Evolutionary conservation across 2,888 invertebrate species (phyloP), one percentile per base, ranked within the genome.

Genomic region (Chaitophorus viminalis): DNA sequence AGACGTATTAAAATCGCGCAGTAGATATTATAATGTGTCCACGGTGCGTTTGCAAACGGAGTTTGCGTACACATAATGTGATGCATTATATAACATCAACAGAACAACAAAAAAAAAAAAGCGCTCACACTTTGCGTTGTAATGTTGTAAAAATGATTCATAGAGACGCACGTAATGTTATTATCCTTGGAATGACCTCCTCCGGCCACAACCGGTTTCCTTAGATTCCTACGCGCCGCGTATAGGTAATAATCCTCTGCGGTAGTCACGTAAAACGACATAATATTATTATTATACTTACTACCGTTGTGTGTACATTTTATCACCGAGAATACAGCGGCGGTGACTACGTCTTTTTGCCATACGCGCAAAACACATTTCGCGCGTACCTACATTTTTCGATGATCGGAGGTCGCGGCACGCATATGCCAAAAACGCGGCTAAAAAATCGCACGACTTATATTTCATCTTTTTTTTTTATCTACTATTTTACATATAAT

Each of bases 111-210:
- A 60, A 5, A 60, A 5, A 25, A 39, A 21, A 60, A 60, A 60
- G 60, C 21, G 68, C 29, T 21, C 68, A 11, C n/a, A 68, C 68
- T 68, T 68, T 68, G n/a, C 68, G 68, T 60, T 60, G 25, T 60
- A 60, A 60, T 60, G 25, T 21, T 21, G 18, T 60, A 21, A 25
- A 60, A 25, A 60, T 60, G 60, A 60, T 60, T 60, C 29, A 29
- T 14, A 17, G n/a, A 68, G 29, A 29, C 70, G 70, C 70, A 31
- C 70, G 17, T 29, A 70, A 70, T 60, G 60, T 25, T 60, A 70
- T 70, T 78, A 78, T 54, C 78, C 78, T 78, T 78, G 78, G 52
- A 2, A n/a, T 31, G 78, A 78, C 78, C 78, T 78, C 78, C 78
- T 78, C 70, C 17, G n/a, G 39, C 25, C 29, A 29, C 78, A 54